Evolutionary conservation across 2,113 vertebrate species (phyloP), one percentile per base, ranked within the genome.

Genomic region (Platichthys stellatus): DNA sequence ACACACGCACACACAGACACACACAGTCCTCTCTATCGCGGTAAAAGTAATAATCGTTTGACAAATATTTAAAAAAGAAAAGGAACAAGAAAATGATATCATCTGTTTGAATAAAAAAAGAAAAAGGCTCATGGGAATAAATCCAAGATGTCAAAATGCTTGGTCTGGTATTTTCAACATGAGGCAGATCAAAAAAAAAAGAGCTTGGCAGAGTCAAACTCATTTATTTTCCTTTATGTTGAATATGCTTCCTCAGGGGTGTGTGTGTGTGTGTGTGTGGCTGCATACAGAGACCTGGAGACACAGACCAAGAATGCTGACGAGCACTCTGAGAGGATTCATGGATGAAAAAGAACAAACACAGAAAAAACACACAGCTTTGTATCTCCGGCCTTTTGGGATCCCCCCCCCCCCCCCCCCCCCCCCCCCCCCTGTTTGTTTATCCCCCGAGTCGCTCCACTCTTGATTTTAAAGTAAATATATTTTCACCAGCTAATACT

Each of bases 151-250:
- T 40, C 11, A 40, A 40, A 40, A 40, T 3, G 40, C 40, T 40
- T 40, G 40, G 4, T 47, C 15, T 47, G 45, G 45, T 17, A 47
- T 15, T 47, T 47, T 35, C 0, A 40, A 40, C 40, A 40, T 40
- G 40, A 40, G 10, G 40, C 11, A 40, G 40, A 40, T 40, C 1
- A 40, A 40, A 11, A 2, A 40, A 40, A 60, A 40, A 49, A 67
- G 17, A 1, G 26, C 59, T 14, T 14, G 7, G 57, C 28, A 61
- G 10, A 74, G 59, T 63, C 67, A 74, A 81, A 69, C 73, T 88
- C 28, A 79, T 89, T 92, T 85, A 74, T 88, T 83, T 78, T 77
- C 69, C 8, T 38, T 74, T 80, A 63, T 81, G 80, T 63, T 87
- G 43, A 83, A 80, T 80, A 51, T 43, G 65, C 69, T 88, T 83